Evolutionary conservation across 2,113 vertebrate genomes (phyloP).

Genomic region (Myrmophylax atrothorax): DNA sequence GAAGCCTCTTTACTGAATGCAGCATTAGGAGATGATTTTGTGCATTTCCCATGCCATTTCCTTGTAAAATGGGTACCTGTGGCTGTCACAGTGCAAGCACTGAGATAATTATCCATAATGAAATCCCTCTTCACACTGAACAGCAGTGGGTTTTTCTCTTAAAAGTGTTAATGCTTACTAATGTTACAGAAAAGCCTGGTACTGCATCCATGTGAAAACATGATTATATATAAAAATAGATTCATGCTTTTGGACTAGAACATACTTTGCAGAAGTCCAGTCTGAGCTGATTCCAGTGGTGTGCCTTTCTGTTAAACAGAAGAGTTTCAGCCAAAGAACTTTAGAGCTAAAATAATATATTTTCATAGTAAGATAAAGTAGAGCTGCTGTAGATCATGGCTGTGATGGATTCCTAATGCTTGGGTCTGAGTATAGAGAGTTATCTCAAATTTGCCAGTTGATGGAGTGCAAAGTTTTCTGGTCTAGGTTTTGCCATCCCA

Average conservation of each 20-base stretch:
- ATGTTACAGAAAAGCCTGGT: neutral
- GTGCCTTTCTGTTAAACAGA: neutral
- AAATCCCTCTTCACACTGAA: neutral
- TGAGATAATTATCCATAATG: neutral
- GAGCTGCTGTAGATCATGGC: neutral
- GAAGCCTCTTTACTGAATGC: conserved; percentile 4
- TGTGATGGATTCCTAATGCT: neutral
- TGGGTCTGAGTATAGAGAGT: neutral
- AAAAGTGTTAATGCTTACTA: neutral
- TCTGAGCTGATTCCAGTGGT: neutral
- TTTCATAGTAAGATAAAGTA: neutral
- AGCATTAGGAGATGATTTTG: neutral
- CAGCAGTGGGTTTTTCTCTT: neutral
- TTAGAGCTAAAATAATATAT: neutral
- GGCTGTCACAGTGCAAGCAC: neutral
- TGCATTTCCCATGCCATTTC: neutral
- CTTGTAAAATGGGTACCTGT: neutral
- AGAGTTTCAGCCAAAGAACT: neutral
- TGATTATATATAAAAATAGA: neutral
- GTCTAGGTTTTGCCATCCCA: neutral
- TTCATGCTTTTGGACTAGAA: neutral
- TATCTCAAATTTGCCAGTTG: neutral
- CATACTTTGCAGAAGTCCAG: neutral
- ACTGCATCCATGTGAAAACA: neutral
- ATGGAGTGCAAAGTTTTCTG: neutral